Evolutionary conservation across 1,140 invertebrate genomes (phyloP), one percentile per base, ranked within the genome.

Genomic region (Thaumatotibia leucotreta): DNA sequence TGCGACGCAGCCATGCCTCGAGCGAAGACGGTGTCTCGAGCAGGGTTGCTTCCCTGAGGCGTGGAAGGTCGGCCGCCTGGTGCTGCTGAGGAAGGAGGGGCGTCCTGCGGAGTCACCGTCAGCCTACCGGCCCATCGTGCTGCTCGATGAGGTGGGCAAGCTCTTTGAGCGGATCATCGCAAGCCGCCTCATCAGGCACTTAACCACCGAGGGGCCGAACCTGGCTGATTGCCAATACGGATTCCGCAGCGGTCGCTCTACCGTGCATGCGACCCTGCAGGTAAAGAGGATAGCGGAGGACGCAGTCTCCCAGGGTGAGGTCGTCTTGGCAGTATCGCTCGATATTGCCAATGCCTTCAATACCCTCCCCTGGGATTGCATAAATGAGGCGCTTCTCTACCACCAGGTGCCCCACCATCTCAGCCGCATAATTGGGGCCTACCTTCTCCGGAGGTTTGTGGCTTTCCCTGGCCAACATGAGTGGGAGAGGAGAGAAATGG

Each of bases 271-370:
- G 52, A 58, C 22, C 23, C 14, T 11, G 14, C 52, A 11, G 3
- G 52, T 58, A 4, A 20, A 20, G 52, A 24, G 4, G 4, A 3
- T 24, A 17, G 23, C 39, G 11, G 17, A 4, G 62, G 68, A 1
- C 61, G 39, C n/a, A n/a, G n/a, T n/a, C n/a, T n/a, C n/a, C n/a
- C n/a, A n/a, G n/a, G n/a, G n/a, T n/a, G n/a, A n/a, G 32, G 64
- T 65, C 2, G 1, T 58, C 0, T 61, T 66, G 49, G 61, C 64
- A 27, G 61, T 70, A n/a, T 70, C 69, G 0, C 24, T 70, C 0
- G 65, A 70, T 24, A 67, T 70, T 20, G 61, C 61, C 33, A 70
- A 70, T 49, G 69, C 69, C 0, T 70, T 70, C 24, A 70, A 67
- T n/a, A 50, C 32, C 11, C 23, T 70, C 10, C 61, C 68, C 14